Percentiles rank a stretch among this genome's conserved stretches.
Evolutionary conservation across 2,797 vertebrate genomes (phyloP).

Genomic region (Tadarida brasiliensis): DNA sequence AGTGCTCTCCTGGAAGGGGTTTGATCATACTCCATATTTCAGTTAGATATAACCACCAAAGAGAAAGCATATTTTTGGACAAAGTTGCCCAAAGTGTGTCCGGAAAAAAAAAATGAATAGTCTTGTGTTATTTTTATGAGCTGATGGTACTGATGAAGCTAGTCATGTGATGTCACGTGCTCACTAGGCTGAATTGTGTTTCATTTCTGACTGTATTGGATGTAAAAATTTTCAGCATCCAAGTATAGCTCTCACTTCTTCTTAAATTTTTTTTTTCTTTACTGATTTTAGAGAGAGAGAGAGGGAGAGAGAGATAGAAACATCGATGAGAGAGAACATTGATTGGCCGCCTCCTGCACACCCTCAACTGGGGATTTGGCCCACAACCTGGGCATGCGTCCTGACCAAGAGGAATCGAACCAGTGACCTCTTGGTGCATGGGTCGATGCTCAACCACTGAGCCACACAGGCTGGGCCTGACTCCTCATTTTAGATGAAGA

Average conservation of each 20-base stretch:
- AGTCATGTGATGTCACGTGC: not conserved
- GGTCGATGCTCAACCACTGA: not conserved
- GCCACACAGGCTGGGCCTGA: not conserved
- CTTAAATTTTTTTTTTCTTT: not conserved
- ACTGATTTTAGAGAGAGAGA: not conserved
- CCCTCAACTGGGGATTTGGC: not conserved
- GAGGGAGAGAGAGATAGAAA: not conserved
- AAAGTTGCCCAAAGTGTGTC: not conserved
- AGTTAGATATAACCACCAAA: not conserved
- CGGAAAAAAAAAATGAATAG: constrained; percentile 5
- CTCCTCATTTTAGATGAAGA: not conserved
- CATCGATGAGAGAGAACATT: not conserved
- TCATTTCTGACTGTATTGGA: not conserved
- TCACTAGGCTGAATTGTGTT: not conserved
- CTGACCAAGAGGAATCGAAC: not conserved
- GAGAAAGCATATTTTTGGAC: constrained; percentile 16
- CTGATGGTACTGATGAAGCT: not conserved
- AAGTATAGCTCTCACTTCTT: not conserved
- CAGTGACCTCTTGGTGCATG: not conserved
- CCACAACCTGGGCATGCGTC: not conserved
- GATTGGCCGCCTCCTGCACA: not conserved
- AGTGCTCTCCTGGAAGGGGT: not conserved
- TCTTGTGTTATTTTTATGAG: not conserved
- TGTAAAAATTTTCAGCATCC: not conserved
- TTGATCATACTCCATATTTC: not conserved